These are phyloP conservation scores for Sceliomorpha sp. DNA, from an alignment of 2,888 invertebrate species.

Conservation along the genomic window DNA sequence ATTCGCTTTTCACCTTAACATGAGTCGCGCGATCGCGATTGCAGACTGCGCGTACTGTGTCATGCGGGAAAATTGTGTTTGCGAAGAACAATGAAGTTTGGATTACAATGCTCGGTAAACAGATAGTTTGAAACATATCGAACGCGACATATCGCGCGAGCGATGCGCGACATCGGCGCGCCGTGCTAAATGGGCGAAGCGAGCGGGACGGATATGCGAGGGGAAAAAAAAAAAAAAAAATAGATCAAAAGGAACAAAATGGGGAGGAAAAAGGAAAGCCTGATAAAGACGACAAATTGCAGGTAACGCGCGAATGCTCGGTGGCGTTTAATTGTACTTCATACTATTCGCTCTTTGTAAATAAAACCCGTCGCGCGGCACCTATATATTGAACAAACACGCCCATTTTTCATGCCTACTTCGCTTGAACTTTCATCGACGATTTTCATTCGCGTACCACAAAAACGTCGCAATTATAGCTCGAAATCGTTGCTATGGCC, in stretches of 20 bases:
- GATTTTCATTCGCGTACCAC: slow-evolving; percentile 30
- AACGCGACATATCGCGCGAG: slow-evolving; percentile 48
- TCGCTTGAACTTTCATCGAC: slow-evolving; percentile 29
- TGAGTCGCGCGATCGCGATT: slow-evolving; percentile 37
- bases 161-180: not conserved
- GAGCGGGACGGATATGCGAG: slow-evolving; percentile 15
- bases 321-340: slow-evolving; percentile 46
- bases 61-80: slow-evolving; percentile 64
- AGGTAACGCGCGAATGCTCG: slow-evolving; percentile 41
- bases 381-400: slow-evolving; percentile 16
- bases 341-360: slow-evolving; percentile 45
- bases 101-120: slow-evolving; percentile 74
- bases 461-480: slow-evolving; percentile 33
- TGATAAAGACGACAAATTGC: slow-evolving; percentile 52
- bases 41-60: slow-evolving; percentile 28
- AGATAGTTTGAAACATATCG: slow-evolving; percentile 71
- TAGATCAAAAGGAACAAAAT: slow-evolving; percentile 25
- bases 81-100: slow-evolving; percentile 71
- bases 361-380: slow-evolving; percentile 29
- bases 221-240: slow-evolving; percentile 50
- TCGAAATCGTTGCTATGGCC: slow-evolving; percentile 16
- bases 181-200: slow-evolving; percentile 24
- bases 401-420: slow-evolving; percentile 35
- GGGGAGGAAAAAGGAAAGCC: slow-evolving; percentile 26
- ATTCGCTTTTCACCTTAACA: slow-evolving; percentile 39